Evolutionary conservation across 2,797 vertebrate species (phyloP).

Genomic region (Rousettus madagascariensis): DNA sequence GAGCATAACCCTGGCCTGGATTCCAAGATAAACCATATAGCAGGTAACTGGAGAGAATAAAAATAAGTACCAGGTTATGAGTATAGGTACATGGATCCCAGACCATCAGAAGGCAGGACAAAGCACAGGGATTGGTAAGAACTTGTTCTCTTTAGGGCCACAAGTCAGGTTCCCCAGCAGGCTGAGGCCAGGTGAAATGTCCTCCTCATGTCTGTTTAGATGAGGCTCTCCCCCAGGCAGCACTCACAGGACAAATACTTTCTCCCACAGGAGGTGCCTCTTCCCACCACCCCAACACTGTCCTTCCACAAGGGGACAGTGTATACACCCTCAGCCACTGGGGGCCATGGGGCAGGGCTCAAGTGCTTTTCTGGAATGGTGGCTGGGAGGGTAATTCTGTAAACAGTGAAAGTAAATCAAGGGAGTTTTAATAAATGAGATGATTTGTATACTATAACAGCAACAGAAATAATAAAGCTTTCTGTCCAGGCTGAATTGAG

Average conservation of each 20-base stretch:
- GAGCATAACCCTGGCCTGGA: neutral
- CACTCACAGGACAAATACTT: neutral
- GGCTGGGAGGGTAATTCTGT: neutral
- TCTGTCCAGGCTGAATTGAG: neutral
- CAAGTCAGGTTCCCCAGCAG: neutral
- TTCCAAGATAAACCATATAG: neutral
- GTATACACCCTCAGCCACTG: too few species aligned
- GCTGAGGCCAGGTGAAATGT: neutral
- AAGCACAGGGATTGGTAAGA: neutral
- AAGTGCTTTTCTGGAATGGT: neutral
- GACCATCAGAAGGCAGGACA: neutral
- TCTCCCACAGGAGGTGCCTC: neutral
- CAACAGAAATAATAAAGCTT: neutral
- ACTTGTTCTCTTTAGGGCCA: neutral
- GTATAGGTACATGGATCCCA: neutral
- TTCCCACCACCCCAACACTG: too few species aligned
- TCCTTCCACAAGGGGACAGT: neutral
- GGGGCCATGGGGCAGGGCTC: neutral
- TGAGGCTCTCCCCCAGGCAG: neutral
- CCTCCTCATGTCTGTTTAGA: neutral
- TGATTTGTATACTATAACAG: neutral
- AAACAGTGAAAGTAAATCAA: neutral
- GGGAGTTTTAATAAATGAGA: neutral
- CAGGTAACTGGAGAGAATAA: neutral
- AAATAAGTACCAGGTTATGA: neutral